A percentile compares a stretch with the other conserved stretches of the same genome.
Evolutionary conservation across 1,140 invertebrate species (phyloP).

Genomic region (Sinonovacula constricta): DNA sequence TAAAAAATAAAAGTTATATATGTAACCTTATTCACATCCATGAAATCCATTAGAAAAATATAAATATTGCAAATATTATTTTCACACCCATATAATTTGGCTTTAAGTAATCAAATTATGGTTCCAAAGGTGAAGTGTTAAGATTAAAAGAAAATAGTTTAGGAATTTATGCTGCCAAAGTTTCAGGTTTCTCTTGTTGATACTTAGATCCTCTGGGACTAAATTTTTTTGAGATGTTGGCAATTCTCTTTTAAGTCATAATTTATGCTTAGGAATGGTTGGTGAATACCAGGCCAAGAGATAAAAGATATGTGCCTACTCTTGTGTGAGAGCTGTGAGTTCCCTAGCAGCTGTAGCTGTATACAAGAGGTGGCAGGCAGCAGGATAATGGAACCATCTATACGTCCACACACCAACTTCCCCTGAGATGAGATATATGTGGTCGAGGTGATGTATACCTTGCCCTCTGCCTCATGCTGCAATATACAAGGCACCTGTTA

Average conservation of each 20-base stretch:
- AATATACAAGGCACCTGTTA: no score
- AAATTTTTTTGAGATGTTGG: background rate
- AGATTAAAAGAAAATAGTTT: no score
- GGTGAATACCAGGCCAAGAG: background rate
- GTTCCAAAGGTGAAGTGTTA: no score
- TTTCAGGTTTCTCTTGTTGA: no score
- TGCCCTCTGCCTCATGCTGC: conserved; percentile 63
- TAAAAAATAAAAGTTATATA: no score
- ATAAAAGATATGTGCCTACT: conserved; percentile 45
- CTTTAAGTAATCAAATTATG: no score
- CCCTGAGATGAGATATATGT: conserved; percentile 95
- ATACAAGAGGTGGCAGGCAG: conserved; percentile 96
- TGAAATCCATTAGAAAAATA: no score
- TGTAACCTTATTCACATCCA: no score
- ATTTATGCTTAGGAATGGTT: background rate
- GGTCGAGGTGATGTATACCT: conserved; percentile 71
- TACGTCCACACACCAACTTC: conserved; percentile 94
- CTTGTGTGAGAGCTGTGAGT: conserved; percentile 75
- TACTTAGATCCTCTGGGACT: no score
- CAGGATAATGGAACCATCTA: conserved; percentile 98
- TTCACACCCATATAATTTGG: no score
- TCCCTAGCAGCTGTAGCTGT: conserved; percentile 91
- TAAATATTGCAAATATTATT: no score
- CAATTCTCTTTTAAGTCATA: background rate
- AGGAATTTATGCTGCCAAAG: no score